Conservation (phyloP, 1,140 invertebrate genomes). For the Orussus abietinus region DNA sequence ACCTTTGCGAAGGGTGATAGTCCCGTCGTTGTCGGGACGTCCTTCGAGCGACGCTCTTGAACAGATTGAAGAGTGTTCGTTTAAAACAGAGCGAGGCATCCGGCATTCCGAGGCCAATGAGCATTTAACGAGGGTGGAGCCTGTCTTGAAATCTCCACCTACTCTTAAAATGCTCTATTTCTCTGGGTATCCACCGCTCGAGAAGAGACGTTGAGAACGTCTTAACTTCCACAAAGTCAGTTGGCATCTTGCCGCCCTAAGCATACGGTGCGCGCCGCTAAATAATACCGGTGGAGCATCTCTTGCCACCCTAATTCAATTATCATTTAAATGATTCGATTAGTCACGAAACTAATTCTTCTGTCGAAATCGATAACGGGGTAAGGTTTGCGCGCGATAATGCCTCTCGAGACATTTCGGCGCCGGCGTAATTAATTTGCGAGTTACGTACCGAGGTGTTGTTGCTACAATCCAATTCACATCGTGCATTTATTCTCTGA, state of each 20-base stretch:
- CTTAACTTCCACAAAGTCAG: conserved; percentile 49
- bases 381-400: too few relatives aligned
- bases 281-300: conserved; percentile 11
- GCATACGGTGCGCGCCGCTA: conserved; percentile 21
- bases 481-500: too few relatives aligned
- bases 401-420: too few relatives aligned
- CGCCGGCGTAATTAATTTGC: too few relatives aligned
- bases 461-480: too few relatives aligned
- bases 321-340: conserved; percentile 38
- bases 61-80: background rate
- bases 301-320: conserved; percentile 24
- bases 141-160: conserved; percentile 48
- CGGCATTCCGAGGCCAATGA: conserved; percentile 37
- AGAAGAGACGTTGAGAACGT: conserved; percentile 35
- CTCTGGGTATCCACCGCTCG: conserved; percentile 24
- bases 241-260: conserved; percentile 45
- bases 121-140: conserved; percentile 49
- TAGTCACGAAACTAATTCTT: conserved; percentile 33
- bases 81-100: conserved; percentile 6
- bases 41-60: too few relatives aligned
- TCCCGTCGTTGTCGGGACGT: too few relatives aligned
- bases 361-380: too few relatives aligned
- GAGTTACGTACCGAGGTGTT: too few relatives aligned
- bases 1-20: too few relatives aligned
- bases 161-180: conserved; percentile 51